These are phyloP conservation scores for Eumaeus atala DNA, from an alignment of 1,140 invertebrate species.

Conservation along the genomic window DNA sequence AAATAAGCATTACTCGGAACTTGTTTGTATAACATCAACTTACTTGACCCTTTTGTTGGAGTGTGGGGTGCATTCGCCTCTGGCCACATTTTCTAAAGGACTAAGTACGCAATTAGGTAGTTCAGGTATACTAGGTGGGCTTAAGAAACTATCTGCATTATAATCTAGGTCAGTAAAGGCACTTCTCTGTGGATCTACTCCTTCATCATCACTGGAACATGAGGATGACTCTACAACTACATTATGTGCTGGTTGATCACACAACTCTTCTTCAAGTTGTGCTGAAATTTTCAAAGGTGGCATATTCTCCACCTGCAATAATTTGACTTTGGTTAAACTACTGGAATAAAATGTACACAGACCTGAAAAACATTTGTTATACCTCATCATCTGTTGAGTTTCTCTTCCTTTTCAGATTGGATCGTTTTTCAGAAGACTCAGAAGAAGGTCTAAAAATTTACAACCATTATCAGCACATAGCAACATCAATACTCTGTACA, in stretches of 20 bases:
- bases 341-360: background rate
- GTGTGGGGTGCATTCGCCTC: constrained; percentile 65
- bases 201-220: constrained; percentile 63
- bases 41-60: constrained; percentile 62
- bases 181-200: constrained; percentile 51
- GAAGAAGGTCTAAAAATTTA: constrained; percentile 46
- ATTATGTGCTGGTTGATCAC: constrained; percentile 50
- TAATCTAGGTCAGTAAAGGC: constrained; percentile 59
- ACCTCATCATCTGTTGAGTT: constrained; percentile 68
- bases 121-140: constrained; percentile 66
- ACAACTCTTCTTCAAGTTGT: constrained; percentile 40
- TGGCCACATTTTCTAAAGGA: constrained; percentile 64
- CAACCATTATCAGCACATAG: constrained; percentile 2
- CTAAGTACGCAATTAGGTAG: constrained; percentile 60
- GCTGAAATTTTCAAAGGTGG: constrained; percentile 51
- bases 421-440: constrained; percentile 51
- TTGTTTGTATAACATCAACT: constrained; percentile 15
- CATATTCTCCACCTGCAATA: constrained; percentile 56
- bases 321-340: constrained; percentile 17
- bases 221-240: constrained; percentile 63
- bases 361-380: constrained; percentile 12
- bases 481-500: background rate
- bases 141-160: constrained; percentile 61
- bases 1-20: background rate
- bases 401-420: constrained; percentile 60